These are phyloP conservation scores for Cyclura pinguis DNA, from an alignment of 2,797 vertebrate species.

Conservation along the genomic window DNA sequence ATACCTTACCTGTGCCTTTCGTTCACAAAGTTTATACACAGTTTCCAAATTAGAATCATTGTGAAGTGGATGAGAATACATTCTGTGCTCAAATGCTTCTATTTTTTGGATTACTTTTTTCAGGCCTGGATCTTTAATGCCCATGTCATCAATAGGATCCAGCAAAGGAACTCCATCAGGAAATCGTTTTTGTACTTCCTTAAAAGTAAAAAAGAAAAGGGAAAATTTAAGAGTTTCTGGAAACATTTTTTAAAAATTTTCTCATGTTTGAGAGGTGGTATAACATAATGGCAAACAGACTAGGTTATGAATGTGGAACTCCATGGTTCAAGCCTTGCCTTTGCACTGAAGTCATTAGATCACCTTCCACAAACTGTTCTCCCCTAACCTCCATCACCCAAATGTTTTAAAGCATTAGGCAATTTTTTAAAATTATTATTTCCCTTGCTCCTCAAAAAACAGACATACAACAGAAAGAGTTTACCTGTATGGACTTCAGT, in stretches of 20 bases:
- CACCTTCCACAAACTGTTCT: background rate
- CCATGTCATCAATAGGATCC: slow-evolving; percentile 97
- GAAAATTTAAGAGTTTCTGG: background rate
- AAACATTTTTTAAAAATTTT: background rate
- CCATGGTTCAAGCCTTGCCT: background rate
- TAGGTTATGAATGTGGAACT: background rate
- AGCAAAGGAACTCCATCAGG: slow-evolving; percentile 93
- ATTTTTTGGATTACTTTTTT: slow-evolving; percentile 98
- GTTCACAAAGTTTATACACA: slow-evolving; percentile 94
- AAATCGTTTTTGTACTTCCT: slow-evolving; percentile 98
- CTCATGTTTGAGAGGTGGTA: background rate
- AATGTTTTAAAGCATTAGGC: background rate
- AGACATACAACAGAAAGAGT: background rate
- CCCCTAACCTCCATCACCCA: background rate
- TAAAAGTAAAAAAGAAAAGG: slow-evolving; percentile 2
- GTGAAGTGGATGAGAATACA: slow-evolving; percentile 97
- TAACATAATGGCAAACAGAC: background rate
- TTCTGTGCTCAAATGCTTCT: slow-evolving; percentile 96
- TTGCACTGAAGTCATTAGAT: background rate
- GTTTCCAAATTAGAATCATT: slow-evolving; percentile 92
- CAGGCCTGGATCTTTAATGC: slow-evolving; percentile 93
- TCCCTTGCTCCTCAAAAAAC: background rate
- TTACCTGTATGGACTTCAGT: slow-evolving; percentile 94
- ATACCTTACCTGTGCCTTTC: slow-evolving; percentile 90
- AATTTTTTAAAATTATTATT: background rate